These are phyloP conservation scores for Andrena chrysosceles DNA, from an alignment of 2,888 invertebrate species.

Conservation along the genomic window DNA sequence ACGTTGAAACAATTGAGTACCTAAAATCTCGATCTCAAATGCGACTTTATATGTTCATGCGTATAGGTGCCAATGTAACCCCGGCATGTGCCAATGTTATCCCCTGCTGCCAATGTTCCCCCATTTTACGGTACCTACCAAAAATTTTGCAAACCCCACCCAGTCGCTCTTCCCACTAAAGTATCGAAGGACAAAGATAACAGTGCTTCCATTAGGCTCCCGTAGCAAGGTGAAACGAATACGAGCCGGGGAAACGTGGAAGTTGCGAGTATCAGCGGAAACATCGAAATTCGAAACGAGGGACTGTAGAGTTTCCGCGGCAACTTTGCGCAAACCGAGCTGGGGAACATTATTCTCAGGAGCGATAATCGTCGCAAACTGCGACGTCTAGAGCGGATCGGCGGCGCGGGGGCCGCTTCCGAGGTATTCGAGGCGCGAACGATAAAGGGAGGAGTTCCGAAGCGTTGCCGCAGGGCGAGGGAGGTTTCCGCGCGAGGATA, in stretches of 20 bases:
- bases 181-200: constrained; percentile 30
- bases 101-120: no score
- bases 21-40: no score
- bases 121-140: no score
- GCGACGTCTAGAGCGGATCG: constrained; percentile 34
- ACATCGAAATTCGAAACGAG: constrained; percentile 56
- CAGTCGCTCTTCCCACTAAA: background rate
- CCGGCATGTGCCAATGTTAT: no score
- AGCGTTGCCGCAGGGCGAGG: constrained; percentile 79
- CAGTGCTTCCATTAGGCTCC: constrained; percentile 7
- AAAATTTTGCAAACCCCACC: background rate
- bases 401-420: constrained; percentile 27
- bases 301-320: constrained; percentile 53
- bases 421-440: constrained; percentile 70
- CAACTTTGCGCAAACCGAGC: constrained; percentile 41
- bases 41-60: no score
- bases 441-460: constrained; percentile 77
- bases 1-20: no score
- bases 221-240: constrained; percentile 9
- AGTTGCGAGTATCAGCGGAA: constrained; percentile 59
- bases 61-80: no score
- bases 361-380: constrained; percentile 63
- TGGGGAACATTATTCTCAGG: constrained; percentile 69
- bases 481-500: constrained; percentile 78
- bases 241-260: constrained; percentile 14